phyloP scores from a whole-genome alignment of 2,113 vertebrate genomes.

The Thinocorus orbignyianus region DNA sequence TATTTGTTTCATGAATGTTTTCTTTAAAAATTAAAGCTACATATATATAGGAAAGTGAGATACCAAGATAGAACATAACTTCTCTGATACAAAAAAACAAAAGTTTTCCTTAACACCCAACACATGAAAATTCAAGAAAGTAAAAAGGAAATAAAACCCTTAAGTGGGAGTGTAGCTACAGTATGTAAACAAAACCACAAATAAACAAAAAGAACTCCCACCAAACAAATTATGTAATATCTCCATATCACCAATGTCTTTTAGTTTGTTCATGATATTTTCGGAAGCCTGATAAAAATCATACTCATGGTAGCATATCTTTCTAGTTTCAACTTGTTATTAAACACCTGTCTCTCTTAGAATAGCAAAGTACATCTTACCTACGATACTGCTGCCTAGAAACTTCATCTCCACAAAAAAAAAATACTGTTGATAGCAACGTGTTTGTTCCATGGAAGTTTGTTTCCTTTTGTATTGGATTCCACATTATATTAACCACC shows the following conservation, averaged over 20 bases:
- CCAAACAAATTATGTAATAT: background rate
- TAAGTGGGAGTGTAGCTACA: background rate
- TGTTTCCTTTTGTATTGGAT: conserved; percentile 68
- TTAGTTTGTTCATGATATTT: background rate
- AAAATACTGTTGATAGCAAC: conserved; percentile 80
- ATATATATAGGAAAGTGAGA: background rate
- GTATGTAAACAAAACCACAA: background rate
- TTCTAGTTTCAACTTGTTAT: background rate
- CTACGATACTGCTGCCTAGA: conserved; percentile 90
- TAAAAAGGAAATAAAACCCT: background rate
- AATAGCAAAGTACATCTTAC: conserved; percentile 63
- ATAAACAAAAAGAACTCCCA: background rate
- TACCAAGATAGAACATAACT: background rate
- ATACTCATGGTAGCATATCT: background rate
- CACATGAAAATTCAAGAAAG: background rate
- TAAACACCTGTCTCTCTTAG: background rate
- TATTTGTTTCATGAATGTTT: background rate
- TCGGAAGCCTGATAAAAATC: background rate
- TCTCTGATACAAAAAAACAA: rapidly evolving
- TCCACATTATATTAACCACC: conserved; percentile 85
- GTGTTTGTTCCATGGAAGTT: conserved; percentile 48
- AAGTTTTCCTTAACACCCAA: background rate
- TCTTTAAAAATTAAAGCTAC: background rate
- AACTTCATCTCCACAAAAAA: conserved; percentile 94
- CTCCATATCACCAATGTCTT: background rate